These are phyloP conservation scores for Xestoiulus laeticollis DNA, from an alignment of 2,888 invertebrate species.

Conservation along the genomic window DNA sequence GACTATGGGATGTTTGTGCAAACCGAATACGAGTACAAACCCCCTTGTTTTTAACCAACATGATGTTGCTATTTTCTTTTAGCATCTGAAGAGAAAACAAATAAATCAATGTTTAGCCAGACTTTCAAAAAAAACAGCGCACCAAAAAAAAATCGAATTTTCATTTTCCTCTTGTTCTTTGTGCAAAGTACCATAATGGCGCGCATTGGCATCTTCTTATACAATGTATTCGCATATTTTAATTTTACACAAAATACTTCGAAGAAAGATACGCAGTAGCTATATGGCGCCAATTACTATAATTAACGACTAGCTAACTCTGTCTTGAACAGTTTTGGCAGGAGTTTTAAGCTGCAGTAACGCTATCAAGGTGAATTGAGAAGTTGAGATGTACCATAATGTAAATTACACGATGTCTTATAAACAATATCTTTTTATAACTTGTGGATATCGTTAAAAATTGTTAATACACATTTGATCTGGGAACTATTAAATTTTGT, in stretches of 20 bases:
- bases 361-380: background rate
- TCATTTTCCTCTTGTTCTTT: background rate
- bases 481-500: no score
- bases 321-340: background rate
- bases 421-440: no score
- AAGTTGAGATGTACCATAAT: background rate
- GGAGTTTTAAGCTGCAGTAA: background rate
- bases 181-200: background rate
- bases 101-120: conserved; percentile 23
- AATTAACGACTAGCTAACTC: background rate
- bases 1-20: background rate
- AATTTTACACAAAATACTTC: background rate
- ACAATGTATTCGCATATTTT: background rate
- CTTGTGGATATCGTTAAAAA: no score
- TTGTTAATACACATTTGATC: no score
- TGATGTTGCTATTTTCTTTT: conserved; percentile 24
- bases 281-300: background rate
- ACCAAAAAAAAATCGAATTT: conserved; percentile 15
- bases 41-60: conserved; percentile 24
- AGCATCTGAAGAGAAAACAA: background rate
- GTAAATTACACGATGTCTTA: background rate
- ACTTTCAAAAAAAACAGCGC: background rate
- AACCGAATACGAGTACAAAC: background rate
- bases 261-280: background rate
- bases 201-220: background rate